Evolutionary conservation across 2,888 invertebrate species (phyloP), one percentile per base, ranked within the genome.

Genomic region (Pseudeuparius sepicola): DNA sequence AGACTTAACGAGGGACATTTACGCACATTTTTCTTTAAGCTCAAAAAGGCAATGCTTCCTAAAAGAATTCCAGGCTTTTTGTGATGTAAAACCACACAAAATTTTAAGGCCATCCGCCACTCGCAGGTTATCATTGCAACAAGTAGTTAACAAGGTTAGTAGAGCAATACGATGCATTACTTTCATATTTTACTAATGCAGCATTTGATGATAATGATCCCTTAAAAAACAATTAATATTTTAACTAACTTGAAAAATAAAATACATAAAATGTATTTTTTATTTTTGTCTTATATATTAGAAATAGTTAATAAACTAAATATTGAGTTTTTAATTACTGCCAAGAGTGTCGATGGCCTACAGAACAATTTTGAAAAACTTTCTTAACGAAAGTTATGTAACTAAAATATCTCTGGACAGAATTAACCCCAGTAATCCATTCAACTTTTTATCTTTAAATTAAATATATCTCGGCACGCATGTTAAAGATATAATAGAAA

Each of bases 101-200:
- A 16, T 36, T 11, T 36, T 24, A n/a, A n/a, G n/a, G n/a, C n/a
- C n/a, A n/a, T n/a, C n/a, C n/a, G n/a, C n/a, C n/a, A n/a, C n/a
- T n/a, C n/a, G n/a, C n/a, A n/a, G n/a, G n/a, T n/a, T n/a, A n/a
- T n/a, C n/a, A n/a, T n/a, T n/a, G n/a, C n/a, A n/a, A n/a, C n/a
- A n/a, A n/a, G n/a, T n/a, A n/a, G n/a, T n/a, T n/a, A n/a, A n/a
- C n/a, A n/a, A n/a, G 43, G 26, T 23, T 39, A 5, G 15, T 43
- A 26, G 40, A 38, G 25, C 38, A 42, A 25, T 34, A 36, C 9
- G 31, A 37, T 16, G 40, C 34, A 9, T 26, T 40, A 24, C 26
- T 33, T 14, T 26, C 34, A 31, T 40, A 34, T 34, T 40, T 40
- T 27, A 28, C 24, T 14, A 27, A 31, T 24, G 24, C 36, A 4